phyloP scores from a whole-genome alignment of 53 echinoderm and acorn worm species.

The Pentamera pediparva region DNA sequence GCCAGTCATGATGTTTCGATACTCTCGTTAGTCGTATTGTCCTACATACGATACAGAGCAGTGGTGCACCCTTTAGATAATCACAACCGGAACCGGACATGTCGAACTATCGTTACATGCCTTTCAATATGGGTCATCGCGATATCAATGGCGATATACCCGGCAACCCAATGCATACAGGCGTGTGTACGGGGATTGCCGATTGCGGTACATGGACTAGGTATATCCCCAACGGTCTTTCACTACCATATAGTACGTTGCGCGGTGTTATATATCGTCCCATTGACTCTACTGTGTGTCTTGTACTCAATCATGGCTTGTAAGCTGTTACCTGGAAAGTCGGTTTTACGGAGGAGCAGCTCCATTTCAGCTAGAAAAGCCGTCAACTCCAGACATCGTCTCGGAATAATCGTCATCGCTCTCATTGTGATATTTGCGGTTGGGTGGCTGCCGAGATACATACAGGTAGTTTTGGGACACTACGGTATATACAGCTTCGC shows the following conservation, averaged over 20 bases:
- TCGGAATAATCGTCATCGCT: not conserved
- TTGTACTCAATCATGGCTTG: slow-evolving; percentile 4
- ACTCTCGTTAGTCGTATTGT: slow-evolving; percentile 1
- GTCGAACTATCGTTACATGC: not conserved
- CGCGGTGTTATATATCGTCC: not conserved
- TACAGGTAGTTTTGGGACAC: not conserved
- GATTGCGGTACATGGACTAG: not conserved
- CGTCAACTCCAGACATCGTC: slow-evolving; percentile 1
- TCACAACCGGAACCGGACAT: no score
- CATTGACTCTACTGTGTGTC: not conserved
- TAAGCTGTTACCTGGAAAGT: not conserved
- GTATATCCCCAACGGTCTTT: no score
- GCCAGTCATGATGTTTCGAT: slow-evolving; percentile 24
- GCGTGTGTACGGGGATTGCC: not conserved
- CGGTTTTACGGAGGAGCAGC: not conserved
- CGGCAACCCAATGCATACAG: not conserved
- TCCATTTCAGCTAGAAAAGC: slow-evolving; percentile 1
- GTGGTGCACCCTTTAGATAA: slow-evolving; percentile 14
- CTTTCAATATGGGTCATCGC: not conserved
- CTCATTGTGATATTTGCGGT: slow-evolving; percentile 11
- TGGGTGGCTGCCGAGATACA: slow-evolving; percentile 4
- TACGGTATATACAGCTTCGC: not conserved
- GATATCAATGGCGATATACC: not conserved
- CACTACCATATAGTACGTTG: not conserved
- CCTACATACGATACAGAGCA: slow-evolving; percentile 19